Base-by-base conservation (phyloP, 2,888 invertebrate genomes). In the Limenitis camilla region DNA sequence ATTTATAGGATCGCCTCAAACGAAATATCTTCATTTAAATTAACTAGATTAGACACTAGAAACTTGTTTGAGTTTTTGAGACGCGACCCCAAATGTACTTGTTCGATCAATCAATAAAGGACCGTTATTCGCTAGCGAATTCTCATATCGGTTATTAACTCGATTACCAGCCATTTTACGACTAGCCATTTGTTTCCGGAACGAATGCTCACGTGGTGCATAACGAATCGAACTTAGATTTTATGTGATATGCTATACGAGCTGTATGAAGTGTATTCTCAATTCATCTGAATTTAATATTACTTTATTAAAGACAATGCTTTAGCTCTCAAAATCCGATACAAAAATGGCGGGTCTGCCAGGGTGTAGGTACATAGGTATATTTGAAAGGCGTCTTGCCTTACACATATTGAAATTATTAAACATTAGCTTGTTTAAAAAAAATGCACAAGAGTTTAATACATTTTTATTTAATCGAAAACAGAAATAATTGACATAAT, bases 151-250 rank as follows among this genome's bases (percentile, higher is more conserved):
- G 66, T 67, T 56, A 19, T 60, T 52, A 50, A 56, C 59, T 52
- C 61, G 62, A 69, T 68, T 67, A 63, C 57, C 56, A 67, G 63
- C 61, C 66, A 71, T 69, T 72, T 65, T 61, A 61, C 59, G 62
- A 63, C 63, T 35, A 39, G 46, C 55, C 61, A 66, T 54, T 55
- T 69, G 68, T 67, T 71, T 60, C 69, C 69, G 76, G 62, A 74
- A 72, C 80, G 70, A 77, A 80, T 74, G 62, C 55, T 56, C 66
- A 62, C 65, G 61, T 63, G 67, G 65, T 61, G 71, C 70, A 70
- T 73, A 70, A 67, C 78, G 64, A 78, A 78, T 79, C 61, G 58
- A 52, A 49, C 61, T 63, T 66, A 64, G 68, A 69, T 71, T 71
- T 72, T 45, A 45, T 36, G 55, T 27, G 51, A 52, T 41, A 43